Evolutionary conservation across 2,797 vertebrate species (phyloP).

Genomic region (Leptoclinus maculatus): DNA sequence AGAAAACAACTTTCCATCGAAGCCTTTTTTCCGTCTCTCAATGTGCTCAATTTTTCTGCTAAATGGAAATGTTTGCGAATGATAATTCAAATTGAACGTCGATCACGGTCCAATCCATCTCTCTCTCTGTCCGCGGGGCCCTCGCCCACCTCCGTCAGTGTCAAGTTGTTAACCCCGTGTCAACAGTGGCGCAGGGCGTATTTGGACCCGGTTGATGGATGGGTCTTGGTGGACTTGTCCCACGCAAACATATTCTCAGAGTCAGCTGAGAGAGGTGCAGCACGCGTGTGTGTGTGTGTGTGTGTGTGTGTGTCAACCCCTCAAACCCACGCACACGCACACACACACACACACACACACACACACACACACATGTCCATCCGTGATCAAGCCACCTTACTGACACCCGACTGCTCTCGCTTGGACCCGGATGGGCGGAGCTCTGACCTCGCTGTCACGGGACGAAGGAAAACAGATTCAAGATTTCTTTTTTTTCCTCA

Average conservation of each 20-base stretch:
- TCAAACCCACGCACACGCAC: constrained; percentile 40
- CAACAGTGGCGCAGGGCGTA: constrained; percentile 83
- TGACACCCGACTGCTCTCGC: constrained; percentile 63
- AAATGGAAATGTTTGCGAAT: constrained; percentile 78
- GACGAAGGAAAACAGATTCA: constrained; percentile 43
- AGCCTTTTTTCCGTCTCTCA: constrained; percentile 32
- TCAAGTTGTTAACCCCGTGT: constrained; percentile 90
- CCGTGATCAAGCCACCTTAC: constrained; percentile 52
- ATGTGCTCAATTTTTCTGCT: constrained; percentile 70
- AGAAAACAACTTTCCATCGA: constrained; percentile 41
- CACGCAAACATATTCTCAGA: constrained; percentile 85
- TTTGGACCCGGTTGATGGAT: constrained; percentile 86
- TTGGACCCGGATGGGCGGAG: constrained; percentile 69
- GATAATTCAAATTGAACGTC: constrained; percentile 83
- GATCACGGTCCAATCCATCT: constrained; percentile 78
- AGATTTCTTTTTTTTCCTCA: constrained; percentile 47
- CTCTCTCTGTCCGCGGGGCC: constrained; percentile 65
- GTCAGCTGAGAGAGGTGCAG: constrained; percentile 81
- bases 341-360: constrained; percentile 19
- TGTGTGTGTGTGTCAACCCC: constrained; percentile 63
- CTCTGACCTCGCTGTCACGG: constrained; percentile 69
- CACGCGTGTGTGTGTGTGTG: constrained; percentile 4
- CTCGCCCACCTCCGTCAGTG: constrained; percentile 84
- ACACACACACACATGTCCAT: constrained; percentile 39
- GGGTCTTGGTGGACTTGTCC: constrained; percentile 87